A percentile compares a stretch with the other conserved stretches of the same genome.
Evolutionary conservation across 2,797 vertebrate species (phyloP).

Genomic region (Spondyliosoma cantharus): DNA sequence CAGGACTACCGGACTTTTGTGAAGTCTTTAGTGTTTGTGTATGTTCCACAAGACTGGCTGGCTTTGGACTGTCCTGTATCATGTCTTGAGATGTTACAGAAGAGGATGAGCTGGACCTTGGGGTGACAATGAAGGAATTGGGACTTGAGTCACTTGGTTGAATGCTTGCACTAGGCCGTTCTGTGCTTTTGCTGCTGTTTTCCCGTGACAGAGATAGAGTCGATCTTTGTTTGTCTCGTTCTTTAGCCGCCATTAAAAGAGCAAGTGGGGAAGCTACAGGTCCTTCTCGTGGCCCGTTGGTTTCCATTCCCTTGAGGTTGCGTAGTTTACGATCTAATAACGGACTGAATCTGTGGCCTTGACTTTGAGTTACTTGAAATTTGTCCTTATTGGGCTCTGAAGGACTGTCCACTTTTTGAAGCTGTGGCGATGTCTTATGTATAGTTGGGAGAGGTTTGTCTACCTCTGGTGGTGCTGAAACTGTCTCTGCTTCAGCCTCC

Average conservation of each 20-base stretch:
- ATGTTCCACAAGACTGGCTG: slow-evolving; percentile 9
- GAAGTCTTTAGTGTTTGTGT: slow-evolving; percentile 24
- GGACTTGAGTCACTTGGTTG: slow-evolving; percentile 60
- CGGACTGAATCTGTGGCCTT: slow-evolving; percentile 68
- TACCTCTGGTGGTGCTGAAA: slow-evolving; percentile 41
- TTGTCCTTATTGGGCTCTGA: slow-evolving; percentile 46
- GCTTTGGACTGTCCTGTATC: slow-evolving; percentile 36
- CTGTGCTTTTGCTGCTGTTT: slow-evolving; percentile 63
- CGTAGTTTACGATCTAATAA: slow-evolving; percentile 78
- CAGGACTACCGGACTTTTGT: slow-evolving; percentile 31
- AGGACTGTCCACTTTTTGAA: slow-evolving; percentile 42
- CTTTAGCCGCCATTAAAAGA: slow-evolving; percentile 85
- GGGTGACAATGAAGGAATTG: slow-evolving; percentile 70
- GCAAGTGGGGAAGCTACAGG: slow-evolving; percentile 78
- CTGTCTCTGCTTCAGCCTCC: slow-evolving; percentile 43
- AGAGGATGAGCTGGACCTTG: slow-evolving; percentile 55
- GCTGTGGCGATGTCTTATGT: slow-evolving; percentile 53
- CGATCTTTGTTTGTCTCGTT: slow-evolving; percentile 78
- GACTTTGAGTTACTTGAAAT: slow-evolving; percentile 39
- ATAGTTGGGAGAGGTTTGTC: slow-evolving; percentile 27
- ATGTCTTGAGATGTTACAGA: slow-evolving; percentile 47
- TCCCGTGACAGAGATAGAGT: slow-evolving; percentile 60
- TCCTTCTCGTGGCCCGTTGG: slow-evolving; percentile 55
- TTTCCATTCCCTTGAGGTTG: slow-evolving; percentile 66
- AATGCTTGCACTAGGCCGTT: slow-evolving; percentile 57